These are phyloP conservation scores for Harpagifer antarcticus DNA, from an alignment of 2,797 vertebrate genomes.

Conservation along the genomic window DNA sequence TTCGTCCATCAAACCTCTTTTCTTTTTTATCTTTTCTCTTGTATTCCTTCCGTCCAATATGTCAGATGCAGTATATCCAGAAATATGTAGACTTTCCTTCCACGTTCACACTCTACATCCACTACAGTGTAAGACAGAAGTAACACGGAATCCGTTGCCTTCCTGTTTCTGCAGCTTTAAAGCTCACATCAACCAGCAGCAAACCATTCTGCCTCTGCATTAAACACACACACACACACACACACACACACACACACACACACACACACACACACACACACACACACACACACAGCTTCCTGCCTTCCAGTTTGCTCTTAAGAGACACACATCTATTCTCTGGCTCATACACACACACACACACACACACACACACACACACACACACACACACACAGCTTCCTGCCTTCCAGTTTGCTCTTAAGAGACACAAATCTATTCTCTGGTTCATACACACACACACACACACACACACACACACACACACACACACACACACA, in stretches of 20 bases:
- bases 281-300: neutral
- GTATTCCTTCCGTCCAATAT: too few relatives aligned
- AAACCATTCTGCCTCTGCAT: neutral
- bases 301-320: constrained; percentile 12
- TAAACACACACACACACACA: too few relatives aligned
- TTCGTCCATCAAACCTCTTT: too few relatives aligned
- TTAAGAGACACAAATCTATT: neutral
- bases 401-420: constrained; percentile 18
- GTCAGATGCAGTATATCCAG: neutral
- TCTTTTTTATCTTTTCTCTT: too few relatives aligned
- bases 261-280: too few relatives aligned
- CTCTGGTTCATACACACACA: too few relatives aligned
- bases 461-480: too few relatives aligned
- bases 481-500: too few relatives aligned
- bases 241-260: too few relatives aligned
- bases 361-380: too few relatives aligned
- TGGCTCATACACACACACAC: too few relatives aligned
- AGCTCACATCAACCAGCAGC: neutral
- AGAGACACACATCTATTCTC: neutral
- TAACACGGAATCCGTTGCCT: neutral
- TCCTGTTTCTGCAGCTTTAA: neutral
- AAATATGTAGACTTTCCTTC: neutral
- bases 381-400: neutral
- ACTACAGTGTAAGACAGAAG: neutral
- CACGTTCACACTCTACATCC: neutral